phyloP scores from a whole-genome alignment of 2,113 vertebrate genomes.

The Callospermophilus lateralis region DNA sequence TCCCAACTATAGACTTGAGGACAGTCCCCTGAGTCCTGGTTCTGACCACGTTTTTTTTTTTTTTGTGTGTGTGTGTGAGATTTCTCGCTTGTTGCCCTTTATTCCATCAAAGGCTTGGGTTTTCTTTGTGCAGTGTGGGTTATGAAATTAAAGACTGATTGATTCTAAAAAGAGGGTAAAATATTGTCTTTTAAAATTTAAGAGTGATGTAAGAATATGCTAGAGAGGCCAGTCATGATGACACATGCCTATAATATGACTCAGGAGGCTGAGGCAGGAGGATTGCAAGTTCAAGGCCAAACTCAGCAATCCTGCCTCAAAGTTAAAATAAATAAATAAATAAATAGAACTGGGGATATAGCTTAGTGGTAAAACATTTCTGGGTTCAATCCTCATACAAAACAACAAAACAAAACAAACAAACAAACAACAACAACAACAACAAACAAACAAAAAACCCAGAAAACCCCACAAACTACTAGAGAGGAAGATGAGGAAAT shows the following conservation, averaged over 20 bases:
- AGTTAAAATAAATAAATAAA: too few species aligned
- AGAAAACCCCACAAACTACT: too few species aligned
- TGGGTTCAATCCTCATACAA: too few species aligned
- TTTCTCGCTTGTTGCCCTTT: slow-evolving; percentile 23
- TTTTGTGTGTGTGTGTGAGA: slow-evolving; percentile 25
- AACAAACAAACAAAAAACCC: too few species aligned
- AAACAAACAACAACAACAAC: too few species aligned
- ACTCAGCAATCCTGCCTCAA: too few species aligned
- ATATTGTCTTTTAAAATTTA: slow-evolving; percentile 11
- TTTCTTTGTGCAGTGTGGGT: neutral
- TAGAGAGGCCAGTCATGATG: neutral
- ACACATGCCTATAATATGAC: too few species aligned
- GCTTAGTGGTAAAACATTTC: too few species aligned
- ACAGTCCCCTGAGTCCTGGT: neutral
- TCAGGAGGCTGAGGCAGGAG: too few species aligned
- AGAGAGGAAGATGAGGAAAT: slow-evolving; percentile 22
- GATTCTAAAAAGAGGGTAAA: slow-evolving; percentile 28
- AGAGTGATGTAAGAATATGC: neutral
- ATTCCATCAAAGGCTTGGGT: neutral
- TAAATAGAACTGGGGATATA: too few species aligned
- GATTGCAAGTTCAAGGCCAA: too few species aligned
- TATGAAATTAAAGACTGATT: slow-evolving; percentile 40
- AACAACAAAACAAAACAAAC: too few species aligned
- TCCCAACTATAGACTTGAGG: neutral
- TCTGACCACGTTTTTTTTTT: neutral